Percentiles rank a stretch among this genome's conserved stretches.
Conservation (phyloP, 2,113 vertebrate genomes). For the Empidonax traillii region DNA sequence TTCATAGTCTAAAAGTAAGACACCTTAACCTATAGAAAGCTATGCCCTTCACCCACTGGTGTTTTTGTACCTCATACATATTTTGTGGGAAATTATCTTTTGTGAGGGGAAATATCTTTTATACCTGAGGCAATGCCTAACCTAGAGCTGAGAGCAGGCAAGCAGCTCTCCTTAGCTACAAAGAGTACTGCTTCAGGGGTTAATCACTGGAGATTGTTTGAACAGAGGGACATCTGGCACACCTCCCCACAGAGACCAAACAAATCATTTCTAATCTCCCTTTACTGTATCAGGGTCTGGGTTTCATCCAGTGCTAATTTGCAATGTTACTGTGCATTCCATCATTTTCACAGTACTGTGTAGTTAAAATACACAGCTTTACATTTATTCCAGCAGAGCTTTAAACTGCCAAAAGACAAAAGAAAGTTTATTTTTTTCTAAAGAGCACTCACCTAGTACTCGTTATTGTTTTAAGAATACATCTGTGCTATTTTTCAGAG, state of each 20-base stretch:
- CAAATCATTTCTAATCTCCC: conserved; percentile 54
- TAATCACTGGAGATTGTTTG: not conserved
- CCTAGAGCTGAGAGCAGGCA: not conserved
- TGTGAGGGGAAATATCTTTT: not conserved
- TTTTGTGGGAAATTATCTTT: not conserved
- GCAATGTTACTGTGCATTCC: conserved; percentile 8
- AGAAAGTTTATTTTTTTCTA: not conserved
- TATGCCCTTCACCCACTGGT: not conserved
- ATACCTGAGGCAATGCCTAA: not conserved
- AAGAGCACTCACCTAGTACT: not conserved
- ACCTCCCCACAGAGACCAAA: conserved; percentile 33
- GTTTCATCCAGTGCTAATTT: conserved; percentile 47
- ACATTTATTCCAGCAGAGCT: not conserved
- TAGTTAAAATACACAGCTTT: not conserved
- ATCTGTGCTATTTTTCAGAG: not conserved
- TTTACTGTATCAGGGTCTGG: conserved; percentile 26
- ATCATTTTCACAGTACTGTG: not conserved
- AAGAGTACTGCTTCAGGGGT: not conserved
- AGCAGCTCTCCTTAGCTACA: not conserved
- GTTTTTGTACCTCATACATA: rapidly evolving
- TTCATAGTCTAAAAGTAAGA: not conserved
- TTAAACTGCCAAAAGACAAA: not conserved
- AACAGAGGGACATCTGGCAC: conserved; percentile 60
- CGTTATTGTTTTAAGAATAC: not conserved
- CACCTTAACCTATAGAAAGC: not conserved